Conservation (phyloP, 2,113 vertebrate species). For the Nansenia antarctica region DNA sequence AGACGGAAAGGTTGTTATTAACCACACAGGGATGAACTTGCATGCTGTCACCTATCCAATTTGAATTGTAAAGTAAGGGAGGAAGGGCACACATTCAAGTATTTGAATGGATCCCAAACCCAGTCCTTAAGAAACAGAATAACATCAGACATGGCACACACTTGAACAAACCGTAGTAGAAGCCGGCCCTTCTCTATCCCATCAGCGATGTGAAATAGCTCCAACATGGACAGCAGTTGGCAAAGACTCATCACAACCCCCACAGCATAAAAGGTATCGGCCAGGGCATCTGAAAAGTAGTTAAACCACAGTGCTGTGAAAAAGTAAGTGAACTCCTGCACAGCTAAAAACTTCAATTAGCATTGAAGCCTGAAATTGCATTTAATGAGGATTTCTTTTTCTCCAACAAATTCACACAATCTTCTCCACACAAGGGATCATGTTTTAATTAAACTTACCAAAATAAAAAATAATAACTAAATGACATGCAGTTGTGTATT, state of each 20-base stretch:
- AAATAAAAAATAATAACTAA: no score
- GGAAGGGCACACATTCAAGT: not conserved
- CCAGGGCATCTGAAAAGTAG: conserved; percentile 79
- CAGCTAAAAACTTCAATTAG: no score
- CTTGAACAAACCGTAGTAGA: conserved; percentile 86
- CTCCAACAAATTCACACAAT: no score
- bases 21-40: not conserved
- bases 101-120: not conserved
- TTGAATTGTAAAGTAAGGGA: not conserved
- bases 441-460: no score
- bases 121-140: not conserved
- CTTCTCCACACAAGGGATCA: no score
- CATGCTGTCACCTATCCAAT: not conserved
- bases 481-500: no score
- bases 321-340: no score
- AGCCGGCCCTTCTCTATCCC: conserved; percentile 82
- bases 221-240: conserved; percentile 85
- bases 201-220: conserved; percentile 86
- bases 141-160: conserved; percentile 45
- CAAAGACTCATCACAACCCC: conserved; percentile 89
- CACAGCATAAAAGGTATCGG: conserved; percentile 89
- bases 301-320: no score
- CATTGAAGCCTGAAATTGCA: no score
- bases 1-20: conserved; percentile 34
- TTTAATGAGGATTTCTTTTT: no score